phyloP scores from a whole-genome alignment of 2,888 invertebrate genomes.

The Stratiomys singularior region DNA sequence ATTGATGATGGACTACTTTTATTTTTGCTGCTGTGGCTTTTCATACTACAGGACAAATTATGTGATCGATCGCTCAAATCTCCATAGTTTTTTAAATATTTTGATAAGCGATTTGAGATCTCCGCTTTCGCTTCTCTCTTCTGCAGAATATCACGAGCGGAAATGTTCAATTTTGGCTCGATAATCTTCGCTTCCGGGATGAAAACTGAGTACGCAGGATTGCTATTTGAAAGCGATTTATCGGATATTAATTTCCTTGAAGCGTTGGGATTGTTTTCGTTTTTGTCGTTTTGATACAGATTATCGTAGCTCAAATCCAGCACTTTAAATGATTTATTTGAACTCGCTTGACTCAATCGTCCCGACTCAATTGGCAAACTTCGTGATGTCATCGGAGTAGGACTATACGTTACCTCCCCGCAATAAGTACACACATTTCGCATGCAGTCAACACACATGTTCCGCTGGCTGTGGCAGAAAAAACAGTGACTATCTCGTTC shows the following conservation, averaged over 20 bases:
- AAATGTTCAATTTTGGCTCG: conserved; percentile 29
- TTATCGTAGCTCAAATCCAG: conserved; percentile 24
- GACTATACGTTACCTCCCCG: conserved; percentile 53
- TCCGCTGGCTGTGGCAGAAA: conserved; percentile 60
- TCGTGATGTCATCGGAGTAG: conserved; percentile 2
- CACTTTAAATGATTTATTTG: conserved; percentile 34
- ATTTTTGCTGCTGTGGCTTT: conserved; percentile 57
- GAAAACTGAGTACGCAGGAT: conserved; percentile 57
- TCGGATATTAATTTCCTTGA: neutral
- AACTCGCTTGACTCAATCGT: neutral
- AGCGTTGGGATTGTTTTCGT: neutral
- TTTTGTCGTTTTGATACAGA: neutral
- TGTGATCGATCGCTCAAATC: conserved; percentile 56
- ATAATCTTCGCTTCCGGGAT: conserved; percentile 56
- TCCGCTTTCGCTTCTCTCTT: conserved; percentile 49
- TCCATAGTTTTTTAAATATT: conserved; percentile 63
- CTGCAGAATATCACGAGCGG: neutral
- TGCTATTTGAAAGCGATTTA: neutral
- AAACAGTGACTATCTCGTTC: conserved; percentile 58
- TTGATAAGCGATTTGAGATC: conserved; percentile 58
- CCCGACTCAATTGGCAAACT: conserved; percentile 18
- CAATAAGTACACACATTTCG: conserved; percentile 61
- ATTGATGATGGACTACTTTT: conserved; percentile 69
- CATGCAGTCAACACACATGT: conserved; percentile 61
- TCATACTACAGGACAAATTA: neutral